These are phyloP conservation scores for Bos taurus DNA, from an alignment of 2,113 vertebrate genomes.

Conservation along the genomic window ARS-UCD2.0 NC_037329.1:65469001-65469500, in stretches of 20 bases:
- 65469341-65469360: slow-evolving; percentile 21
- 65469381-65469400: neutral
- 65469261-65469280: slow-evolving; percentile 42
- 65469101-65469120: neutral
- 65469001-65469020: slow-evolving; percentile 40
- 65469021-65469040: slow-evolving; percentile 34
- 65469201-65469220: too few species aligned
- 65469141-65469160: too few species aligned
- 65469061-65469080: neutral
- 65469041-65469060: slow-evolving; percentile 25
- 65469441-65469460: neutral
- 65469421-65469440: neutral
- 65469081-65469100: neutral
- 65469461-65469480: neutral
- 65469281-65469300: neutral
- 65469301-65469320: neutral
- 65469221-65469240: too few species aligned
- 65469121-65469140: too few species aligned
- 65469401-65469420: neutral
- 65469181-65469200: too few species aligned
- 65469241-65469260: neutral
- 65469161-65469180: too few species aligned
- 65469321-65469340: slow-evolving; percentile 38
- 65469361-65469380: slow-evolving; percentile 31
- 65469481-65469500: neutral